Evolutionary conservation across 1,140 invertebrate species (phyloP).

Genomic region (Orchesella cincta): DNA sequence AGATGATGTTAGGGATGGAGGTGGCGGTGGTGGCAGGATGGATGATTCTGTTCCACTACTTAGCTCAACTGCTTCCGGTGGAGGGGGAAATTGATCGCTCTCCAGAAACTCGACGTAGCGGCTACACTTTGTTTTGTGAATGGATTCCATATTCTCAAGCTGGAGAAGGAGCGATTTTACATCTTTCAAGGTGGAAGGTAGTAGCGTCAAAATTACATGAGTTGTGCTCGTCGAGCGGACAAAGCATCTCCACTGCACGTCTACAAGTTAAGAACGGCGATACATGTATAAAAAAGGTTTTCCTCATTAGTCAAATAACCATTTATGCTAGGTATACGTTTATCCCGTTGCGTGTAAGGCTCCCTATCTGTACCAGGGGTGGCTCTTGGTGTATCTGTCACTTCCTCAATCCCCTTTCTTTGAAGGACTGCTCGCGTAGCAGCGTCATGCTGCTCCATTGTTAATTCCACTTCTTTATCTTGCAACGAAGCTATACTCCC

Average conservation of each 20-base stretch:
- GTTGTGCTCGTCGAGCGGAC: constrained; percentile 66
- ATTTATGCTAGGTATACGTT: too few relatives aligned
- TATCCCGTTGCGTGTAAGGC: too few relatives aligned
- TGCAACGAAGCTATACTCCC: background rate
- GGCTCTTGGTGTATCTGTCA: background rate
- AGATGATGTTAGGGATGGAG: background rate
- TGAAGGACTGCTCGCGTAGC: background rate
- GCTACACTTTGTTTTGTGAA: constrained; percentile 7
- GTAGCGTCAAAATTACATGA: constrained; percentile 69
- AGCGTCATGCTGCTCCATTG: background rate
- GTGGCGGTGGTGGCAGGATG: background rate
- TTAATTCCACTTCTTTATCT: constrained; percentile 13
- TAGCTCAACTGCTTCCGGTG: background rate
- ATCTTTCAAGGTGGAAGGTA: constrained; percentile 66
- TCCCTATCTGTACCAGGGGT: too few relatives aligned
- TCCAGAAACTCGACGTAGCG: constrained; percentile 6
- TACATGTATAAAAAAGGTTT: too few relatives aligned
- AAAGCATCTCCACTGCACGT: constrained; percentile 67
- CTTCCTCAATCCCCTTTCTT: background rate
- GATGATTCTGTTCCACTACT: background rate
- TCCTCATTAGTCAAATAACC: too few relatives aligned
- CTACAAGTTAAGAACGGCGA: constrained; percentile 7
- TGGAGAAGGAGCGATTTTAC: constrained; percentile 53
- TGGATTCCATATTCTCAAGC: background rate
- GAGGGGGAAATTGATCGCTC: background rate